phyloP scores from a whole-genome alignment of 2,888 invertebrate species.

The Suillia variegata region DNA sequence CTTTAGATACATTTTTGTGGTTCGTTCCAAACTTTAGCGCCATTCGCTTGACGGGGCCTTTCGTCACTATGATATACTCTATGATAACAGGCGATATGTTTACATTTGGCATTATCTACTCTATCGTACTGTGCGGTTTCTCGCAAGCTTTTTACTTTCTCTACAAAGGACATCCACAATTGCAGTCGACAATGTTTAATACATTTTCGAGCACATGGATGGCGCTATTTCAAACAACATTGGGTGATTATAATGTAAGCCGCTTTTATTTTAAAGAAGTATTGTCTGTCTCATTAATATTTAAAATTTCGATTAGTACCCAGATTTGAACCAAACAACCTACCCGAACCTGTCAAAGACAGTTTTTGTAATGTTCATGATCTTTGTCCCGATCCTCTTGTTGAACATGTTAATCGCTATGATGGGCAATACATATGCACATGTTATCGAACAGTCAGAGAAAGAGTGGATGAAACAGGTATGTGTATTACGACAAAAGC shows the following conservation, averaged over 20 bases:
- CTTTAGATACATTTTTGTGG: background rate
- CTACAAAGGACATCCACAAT: constrained; percentile 87
- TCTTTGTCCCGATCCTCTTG: constrained; percentile 93
- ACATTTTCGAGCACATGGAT: constrained; percentile 94
- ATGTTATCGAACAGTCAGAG: constrained; percentile 97
- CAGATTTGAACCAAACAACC: constrained; percentile 85
- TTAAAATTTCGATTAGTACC: constrained; percentile 72
- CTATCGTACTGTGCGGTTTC: constrained; percentile 92
- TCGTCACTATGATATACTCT: constrained; percentile 99
- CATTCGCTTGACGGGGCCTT: constrained; percentile 93
- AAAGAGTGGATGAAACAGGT: constrained; percentile 98
- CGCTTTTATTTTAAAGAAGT: background rate
- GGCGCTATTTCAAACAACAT: constrained; percentile 95
- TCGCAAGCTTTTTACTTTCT: constrained; percentile 95
- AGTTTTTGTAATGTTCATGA: constrained; percentile 98
- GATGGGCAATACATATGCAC: constrained; percentile 99
- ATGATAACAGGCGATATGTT: constrained; percentile 99
- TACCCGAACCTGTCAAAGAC: constrained; percentile 92
- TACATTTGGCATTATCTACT: constrained; percentile 96
- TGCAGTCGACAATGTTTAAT: constrained; percentile 79
- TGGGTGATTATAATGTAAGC: constrained; percentile 96
- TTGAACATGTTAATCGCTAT: constrained; percentile 98
- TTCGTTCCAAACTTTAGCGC: constrained; percentile 70
- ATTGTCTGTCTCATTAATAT: background rate
- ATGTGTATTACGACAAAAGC: constrained; percentile 9